Evolutionary conservation across 1,140 invertebrate genomes (phyloP), one percentile per base, ranked within the genome.

Genomic region (Lethocerus indicus): DNA sequence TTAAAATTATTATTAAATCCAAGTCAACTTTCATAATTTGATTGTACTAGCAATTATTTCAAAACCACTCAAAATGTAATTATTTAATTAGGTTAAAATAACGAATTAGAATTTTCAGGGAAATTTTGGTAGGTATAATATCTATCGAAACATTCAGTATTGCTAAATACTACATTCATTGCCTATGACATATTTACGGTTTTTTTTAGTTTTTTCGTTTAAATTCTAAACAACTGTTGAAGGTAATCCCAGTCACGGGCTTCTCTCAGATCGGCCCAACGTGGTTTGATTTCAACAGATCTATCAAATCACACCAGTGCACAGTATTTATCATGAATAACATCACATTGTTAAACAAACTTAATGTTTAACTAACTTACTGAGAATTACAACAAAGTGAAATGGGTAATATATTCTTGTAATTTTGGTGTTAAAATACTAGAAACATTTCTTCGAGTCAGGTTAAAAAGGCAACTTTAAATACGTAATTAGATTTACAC

Each of bases 291-390:
- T n/a, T n/a, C 46, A 35, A 37, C 39, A 37, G n/a, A 27, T 36
- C 26, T 47, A 32, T 47, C 46, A 47, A 47, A 47, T 47, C 46
- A 47, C 46, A 23, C 26, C 29, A 47, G 46, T 47, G 46, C 46
- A 47, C 27, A n/a, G 46, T 35, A 47, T 25, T 47, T 47, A 7
- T n/a, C 9, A 47, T 43, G 16, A 14, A 24, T 43, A 27, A 26
- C 41, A 16, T 24, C 41, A 43, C 25, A 41, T 16, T 27, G 23
- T 43, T 27, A 43, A n/a, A 6, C n/a, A 43, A 12, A 3, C 25
- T 16, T 6, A 43, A 43, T 3, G 20, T 36, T 36, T 16, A 36
- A 36, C 35, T 16, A 36, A 16, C 20, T 32, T 39, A 39, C n/a
- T 7, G n/a, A 7, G 21, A 16, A 18, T 20, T 39, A 39, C 37